Evolutionary conservation across 2,797 vertebrate species (phyloP), one percentile per base, ranked within the genome.

Genomic region (Melanotaenia trifasciata): DNA sequence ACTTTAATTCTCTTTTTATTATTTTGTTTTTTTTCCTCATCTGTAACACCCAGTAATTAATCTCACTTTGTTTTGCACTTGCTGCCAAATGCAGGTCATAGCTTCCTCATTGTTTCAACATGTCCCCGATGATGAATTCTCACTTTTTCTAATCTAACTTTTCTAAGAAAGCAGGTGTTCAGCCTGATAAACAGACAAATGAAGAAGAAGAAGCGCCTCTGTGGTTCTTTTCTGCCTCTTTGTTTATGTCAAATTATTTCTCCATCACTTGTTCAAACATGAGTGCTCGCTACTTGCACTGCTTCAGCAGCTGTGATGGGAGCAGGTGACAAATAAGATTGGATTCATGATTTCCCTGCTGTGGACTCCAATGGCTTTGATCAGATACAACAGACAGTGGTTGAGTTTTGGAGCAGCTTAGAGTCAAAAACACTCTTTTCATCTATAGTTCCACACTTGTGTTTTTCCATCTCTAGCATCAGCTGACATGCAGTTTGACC

Each of bases 251-350:
- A 79, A 61, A 33, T 74, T 45, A 1, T 60, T 4, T 54, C 58
- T 58, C 59, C 78, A 0, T 67, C 74, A 45, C 70, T 58, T 18
- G 79, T 60, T 74, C 64, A 53, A 79, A 72, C 78, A 4, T 0
- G 62, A 76, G 69, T 50, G 13, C 3, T 32, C 33, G 0, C 68
- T 61, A 28, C 72, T 72, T 62, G 58, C 54, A 3, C 61, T 1
- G 35, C 43, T n/a, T 8, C 58, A 24, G 63, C 79, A 70, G 72
- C 70, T 77, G 77, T 12, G 78, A 64, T 65, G 38, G 67, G 24
- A 80, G 74, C 88, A 90, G 88, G 78, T 85, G 88, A 80, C 28
- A 6, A 36, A 65, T 6, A 0, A 76, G 40, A 88, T 95, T 96
- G 16, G 96, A 51, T 72, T 79, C 47, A 22, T 76, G 32, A 35